Base-by-base conservation (phyloP, 1,140 invertebrate genomes). In the Bombyx mandarina region DNA sequence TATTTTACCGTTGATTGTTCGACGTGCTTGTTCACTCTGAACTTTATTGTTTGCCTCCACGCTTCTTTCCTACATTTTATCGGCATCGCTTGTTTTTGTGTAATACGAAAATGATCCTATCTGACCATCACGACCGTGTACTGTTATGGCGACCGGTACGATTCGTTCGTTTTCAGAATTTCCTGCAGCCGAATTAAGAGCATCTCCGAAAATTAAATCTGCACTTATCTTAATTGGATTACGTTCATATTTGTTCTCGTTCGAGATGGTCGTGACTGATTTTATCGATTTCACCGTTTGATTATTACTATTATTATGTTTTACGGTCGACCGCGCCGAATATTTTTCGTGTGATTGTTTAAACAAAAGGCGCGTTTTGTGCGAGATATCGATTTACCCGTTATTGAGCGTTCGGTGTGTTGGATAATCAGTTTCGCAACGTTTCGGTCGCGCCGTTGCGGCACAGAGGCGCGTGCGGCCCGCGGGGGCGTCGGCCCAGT, bases 401-500 rank as follows among this genome's bases (percentile, higher is more conserved):
- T 45, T 54, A 46, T 22, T 45, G 63, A 53, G 52, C 57, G 57
- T 52, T 49, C n/a, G 45, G 9, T 50, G 44, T 49, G 42, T 60
- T 54, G 50, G 50, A 75, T 83, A 83, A 83, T 80, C 74, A 73
- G 69, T 79, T 79, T 84, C 77, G 77, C 77, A 81, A 80, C 67
- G 69, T 60, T 62, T 66, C 65, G 65, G 63, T 60, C 69, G 68
- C 65, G 61, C 68, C 71, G 70, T 66, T 62, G 63, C 47, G 45
- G 57, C 63, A 62, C 56, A 58, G 65, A 68, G 65, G 66, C 60
- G 69, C 67, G 65, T 60, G 65, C 67, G 63, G 60, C 57, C 52
- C 51, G 61, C 66, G 69, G 68, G 74, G 76, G 71, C 81, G 79
- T 75, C 78, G 79, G 67, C 75, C 79, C 68, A 82, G 82, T 80